Evolutionary conservation across 2,888 invertebrate genomes (phyloP).

Genomic region (Dromius quadrimaculatus): DNA sequence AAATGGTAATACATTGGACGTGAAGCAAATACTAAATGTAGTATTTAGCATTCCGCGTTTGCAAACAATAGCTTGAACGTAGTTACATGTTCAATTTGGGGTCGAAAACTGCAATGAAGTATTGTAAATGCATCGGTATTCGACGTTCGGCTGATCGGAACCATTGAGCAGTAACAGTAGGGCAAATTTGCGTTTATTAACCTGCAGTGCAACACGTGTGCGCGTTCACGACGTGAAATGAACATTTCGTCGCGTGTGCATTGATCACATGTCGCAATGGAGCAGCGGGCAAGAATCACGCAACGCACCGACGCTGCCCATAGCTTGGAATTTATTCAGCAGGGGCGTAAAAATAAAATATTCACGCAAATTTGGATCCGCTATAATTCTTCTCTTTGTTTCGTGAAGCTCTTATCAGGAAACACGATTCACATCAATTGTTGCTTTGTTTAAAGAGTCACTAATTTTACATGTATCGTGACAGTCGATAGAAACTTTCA

Average conservation of each 20-base stretch:
- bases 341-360: no score
- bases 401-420: no score
- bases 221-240: slow-evolving; percentile 56
- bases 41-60: neutral
- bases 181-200: slow-evolving; percentile 29
- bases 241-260: slow-evolving; percentile 62
- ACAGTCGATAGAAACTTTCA: no score
- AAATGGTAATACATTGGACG: no score
- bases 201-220: slow-evolving; percentile 26
- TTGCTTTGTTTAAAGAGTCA: no score
- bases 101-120: neutral
- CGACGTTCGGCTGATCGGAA: slow-evolving; percentile 1
- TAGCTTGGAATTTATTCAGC: no score
- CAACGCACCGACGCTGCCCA: slow-evolving; percentile 53
- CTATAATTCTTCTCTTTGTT: no score
- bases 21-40: no score
- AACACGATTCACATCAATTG: no score
- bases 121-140: slow-evolving; percentile 3
- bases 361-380: no score
- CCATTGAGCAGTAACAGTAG: neutral
- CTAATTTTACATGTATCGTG: no score
- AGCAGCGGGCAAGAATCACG: slow-evolving; percentile 58
- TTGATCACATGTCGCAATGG: slow-evolving; percentile 58
- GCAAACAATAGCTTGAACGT: slow-evolving; percentile 10
- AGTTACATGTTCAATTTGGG: slow-evolving; percentile 1